These are phyloP conservation scores for Paralichthys olivaceus DNA, from an alignment of 2,113 vertebrate genomes.

Conservation along the genomic window DNA sequence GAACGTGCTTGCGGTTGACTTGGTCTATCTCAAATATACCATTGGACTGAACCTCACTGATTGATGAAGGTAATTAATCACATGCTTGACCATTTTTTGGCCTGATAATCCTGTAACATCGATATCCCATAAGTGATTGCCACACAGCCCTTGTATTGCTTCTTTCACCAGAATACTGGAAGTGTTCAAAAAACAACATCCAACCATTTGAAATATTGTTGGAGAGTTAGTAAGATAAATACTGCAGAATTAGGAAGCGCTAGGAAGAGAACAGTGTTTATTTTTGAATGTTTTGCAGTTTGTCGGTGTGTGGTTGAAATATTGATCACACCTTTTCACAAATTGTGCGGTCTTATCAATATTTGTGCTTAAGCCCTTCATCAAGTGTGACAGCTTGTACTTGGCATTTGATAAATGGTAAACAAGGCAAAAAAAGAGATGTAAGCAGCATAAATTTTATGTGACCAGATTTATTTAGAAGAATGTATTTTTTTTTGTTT, in stretches of 20 bases:
- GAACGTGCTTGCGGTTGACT: background rate
- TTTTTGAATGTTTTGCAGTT: background rate
- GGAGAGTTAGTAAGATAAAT: background rate
- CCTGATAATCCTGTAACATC: conserved; percentile 44
- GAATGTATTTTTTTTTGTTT: too few species aligned
- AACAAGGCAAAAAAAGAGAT: background rate
- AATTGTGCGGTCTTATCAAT: conserved; percentile 28
- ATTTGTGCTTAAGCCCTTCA: conserved; percentile 9
- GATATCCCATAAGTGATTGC: conserved; percentile 34
- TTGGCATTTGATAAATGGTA: conserved; percentile 7
- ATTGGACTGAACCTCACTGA: background rate
- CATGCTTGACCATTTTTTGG: conserved; percentile 23
- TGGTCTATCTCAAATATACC: background rate
- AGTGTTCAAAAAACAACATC: background rate
- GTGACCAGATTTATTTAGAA: background rate
- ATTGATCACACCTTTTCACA: conserved; percentile 12
- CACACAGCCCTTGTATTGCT: background rate
- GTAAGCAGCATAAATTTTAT: background rate
- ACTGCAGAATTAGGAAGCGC: background rate
- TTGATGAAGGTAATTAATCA: conserved; percentile 33
- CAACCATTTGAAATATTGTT: background rate
- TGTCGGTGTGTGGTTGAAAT: conserved; percentile 4
- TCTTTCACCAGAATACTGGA: background rate
- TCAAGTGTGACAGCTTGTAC: conserved; percentile 6
- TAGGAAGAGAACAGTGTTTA: background rate